Evolutionary conservation across 1,140 invertebrate genomes (phyloP), one percentile per base, ranked within the genome.

Genomic region (Anadara kagoshimensis): DNA sequence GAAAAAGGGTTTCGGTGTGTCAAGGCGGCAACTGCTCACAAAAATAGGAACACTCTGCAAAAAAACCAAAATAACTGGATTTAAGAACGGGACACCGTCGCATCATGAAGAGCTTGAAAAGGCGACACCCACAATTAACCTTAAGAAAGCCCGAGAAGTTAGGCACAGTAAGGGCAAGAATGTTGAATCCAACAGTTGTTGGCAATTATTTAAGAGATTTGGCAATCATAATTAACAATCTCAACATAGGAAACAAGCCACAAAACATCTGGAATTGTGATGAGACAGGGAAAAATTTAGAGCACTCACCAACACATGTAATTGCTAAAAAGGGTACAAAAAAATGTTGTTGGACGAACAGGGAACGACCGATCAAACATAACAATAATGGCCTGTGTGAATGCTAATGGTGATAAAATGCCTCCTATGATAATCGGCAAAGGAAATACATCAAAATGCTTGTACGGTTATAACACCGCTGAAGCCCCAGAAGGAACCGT

Each of bases 301-400:
- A 73, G 0, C 71, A 68, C 16, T n/a, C 24, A 11, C 58, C 26
- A 14, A 49, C 63, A 8, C 24, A n/a, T 26, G 49, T 73, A 7
- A 26, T 53, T 10, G 66, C 66, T 1, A 53, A 65, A 29, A 69
- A 73, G 20, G 47, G 70, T 7, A 20, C 59, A n/a, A 0, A 20
- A 51, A 44, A 66, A 22, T 43, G 41, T 69, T 16, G 16, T 54
- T 11, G 64, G 43, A 8, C 14, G 53, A 41, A 63, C 62, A 18
- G 20, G 14, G 14, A 36, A 29, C n/a, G 44, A 20, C 11, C 45
- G 56, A 10, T 47, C 22, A 26, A 69, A 69, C 29, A 56, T 74
- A 1, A 74, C 67, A 0, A 54, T 74, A 8, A n/a, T 72, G 22
- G 77, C 54, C 12, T 65, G 49, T 47, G 66, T 72, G 11, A 75